phyloP scores from a whole-genome alignment of 2,113 vertebrate species.

The Microcebus jonahi region DNA sequence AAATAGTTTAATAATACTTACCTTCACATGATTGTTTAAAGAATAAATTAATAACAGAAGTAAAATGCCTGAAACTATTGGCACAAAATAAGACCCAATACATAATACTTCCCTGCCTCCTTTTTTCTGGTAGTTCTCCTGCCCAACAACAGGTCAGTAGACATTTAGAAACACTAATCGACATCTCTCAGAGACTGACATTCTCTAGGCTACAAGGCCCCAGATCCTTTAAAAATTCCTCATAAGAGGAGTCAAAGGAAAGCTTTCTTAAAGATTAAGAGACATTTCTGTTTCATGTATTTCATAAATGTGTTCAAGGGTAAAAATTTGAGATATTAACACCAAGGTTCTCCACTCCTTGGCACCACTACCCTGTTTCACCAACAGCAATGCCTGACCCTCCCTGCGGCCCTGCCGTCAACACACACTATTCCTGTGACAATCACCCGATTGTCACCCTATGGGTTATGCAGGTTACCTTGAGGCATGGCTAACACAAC shows the following conservation, averaged over 20 bases:
- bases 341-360: background rate
- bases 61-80: background rate
- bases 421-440: background rate
- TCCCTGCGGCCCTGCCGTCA: background rate
- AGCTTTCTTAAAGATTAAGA: background rate
- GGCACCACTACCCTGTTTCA: background rate
- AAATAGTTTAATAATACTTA: background rate
- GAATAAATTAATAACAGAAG: background rate
- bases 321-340: background rate
- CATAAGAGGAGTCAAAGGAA: background rate
- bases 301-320: constrained; percentile 30
- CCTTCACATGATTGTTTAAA: background rate
- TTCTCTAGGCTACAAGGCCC: background rate
- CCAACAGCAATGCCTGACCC: background rate
- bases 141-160: background rate
- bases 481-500: background rate
- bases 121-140: background rate
- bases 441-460: background rate
- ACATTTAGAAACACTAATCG: background rate
- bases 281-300: background rate
- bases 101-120: background rate
- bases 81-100: background rate
- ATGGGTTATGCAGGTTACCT: background rate
- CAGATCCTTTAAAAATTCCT: background rate
- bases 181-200: background rate